Evolutionary conservation across 1,140 invertebrate species (phyloP).

Genomic region (Pseudomyrmex sp.): DNA sequence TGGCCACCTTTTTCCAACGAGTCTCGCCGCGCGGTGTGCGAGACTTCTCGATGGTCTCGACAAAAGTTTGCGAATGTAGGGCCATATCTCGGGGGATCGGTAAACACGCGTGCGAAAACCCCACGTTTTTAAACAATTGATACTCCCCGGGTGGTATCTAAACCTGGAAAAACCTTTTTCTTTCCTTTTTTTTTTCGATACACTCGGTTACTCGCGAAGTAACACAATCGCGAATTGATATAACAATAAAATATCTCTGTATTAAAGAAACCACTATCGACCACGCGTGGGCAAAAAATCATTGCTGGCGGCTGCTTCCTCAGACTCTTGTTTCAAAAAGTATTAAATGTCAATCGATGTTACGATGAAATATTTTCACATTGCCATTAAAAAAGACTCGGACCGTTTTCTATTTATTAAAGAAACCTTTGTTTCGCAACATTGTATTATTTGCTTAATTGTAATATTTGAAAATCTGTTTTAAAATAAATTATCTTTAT

Average conservation of each 20-base stretch:
- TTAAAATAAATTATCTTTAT: not conserved
- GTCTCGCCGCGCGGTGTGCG: not conserved
- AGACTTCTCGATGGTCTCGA: constrained; percentile 21
- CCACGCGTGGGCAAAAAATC: too few relatives aligned
- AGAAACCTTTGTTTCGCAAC: too few relatives aligned
- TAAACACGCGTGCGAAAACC: constrained; percentile 51
- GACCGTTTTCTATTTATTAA: too few relatives aligned
- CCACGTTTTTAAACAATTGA: constrained; percentile 67
- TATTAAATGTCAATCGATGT: too few relatives aligned
- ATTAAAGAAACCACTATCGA: not conserved
- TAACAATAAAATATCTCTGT: not conserved
- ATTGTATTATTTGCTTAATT: too few relatives aligned
- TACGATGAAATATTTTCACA: too few relatives aligned
- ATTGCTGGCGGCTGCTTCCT: too few relatives aligned
- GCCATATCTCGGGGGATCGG: constrained; percentile 59
- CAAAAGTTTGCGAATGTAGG: constrained; percentile 55
- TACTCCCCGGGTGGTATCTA: constrained; percentile 50
- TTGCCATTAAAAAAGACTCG: too few relatives aligned
- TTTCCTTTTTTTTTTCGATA: constrained; percentile 56
- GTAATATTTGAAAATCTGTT: too few relatives aligned
- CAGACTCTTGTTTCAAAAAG: too few relatives aligned
- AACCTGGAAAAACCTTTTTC: constrained; percentile 53
- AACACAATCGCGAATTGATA: constrained; percentile 9
- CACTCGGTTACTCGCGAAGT: constrained; percentile 34
- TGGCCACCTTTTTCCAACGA: constrained; percentile 26